Percentiles rank a stretch among this genome's conserved stretches.
Evolutionary conservation across 92 coral and sea anemone species (phyloP).

Genomic region (Palythoa grandis): DNA sequence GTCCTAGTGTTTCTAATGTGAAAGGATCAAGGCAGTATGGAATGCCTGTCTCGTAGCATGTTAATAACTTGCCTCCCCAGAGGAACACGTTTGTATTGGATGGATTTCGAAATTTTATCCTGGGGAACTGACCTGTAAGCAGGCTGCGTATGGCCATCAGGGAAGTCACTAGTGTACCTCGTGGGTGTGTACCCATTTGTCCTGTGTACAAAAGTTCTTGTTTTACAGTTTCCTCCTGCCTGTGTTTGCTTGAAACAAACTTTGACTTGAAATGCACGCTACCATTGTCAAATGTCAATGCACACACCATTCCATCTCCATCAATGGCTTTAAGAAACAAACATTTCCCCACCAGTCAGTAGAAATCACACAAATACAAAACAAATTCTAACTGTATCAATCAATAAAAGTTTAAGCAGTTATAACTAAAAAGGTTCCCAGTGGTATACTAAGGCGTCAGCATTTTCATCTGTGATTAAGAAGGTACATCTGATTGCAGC

Average conservation of each 20-base stretch:
- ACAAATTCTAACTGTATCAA: background rate
- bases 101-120: constrained; percentile 70
- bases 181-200: constrained; percentile 78
- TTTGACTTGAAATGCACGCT: constrained; percentile 80
- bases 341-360: background rate
- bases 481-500: too few relatives aligned
- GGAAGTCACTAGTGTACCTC: constrained; percentile 38
- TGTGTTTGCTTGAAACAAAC: constrained; percentile 74
- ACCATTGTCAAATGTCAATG: constrained; percentile 80
- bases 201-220: constrained; percentile 64
- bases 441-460: too few relatives aligned
- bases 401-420: background rate
- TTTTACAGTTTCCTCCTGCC: constrained; percentile 62
- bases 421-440: too few relatives aligned
- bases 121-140: constrained; percentile 54
- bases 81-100: constrained; percentile 87
- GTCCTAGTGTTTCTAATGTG: constrained; percentile 86
- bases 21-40: constrained; percentile 84
- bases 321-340: constrained; percentile 68
- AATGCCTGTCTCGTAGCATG: constrained; percentile 80
- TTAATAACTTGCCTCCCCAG: constrained; percentile 93
- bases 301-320: constrained; percentile 96
- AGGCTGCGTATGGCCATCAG: constrained; percentile 50
- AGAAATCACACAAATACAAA: background rate
- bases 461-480: too few relatives aligned